Conservation (phyloP, 2,113 vertebrate genomes). For the Alouatta palliata region DNA sequence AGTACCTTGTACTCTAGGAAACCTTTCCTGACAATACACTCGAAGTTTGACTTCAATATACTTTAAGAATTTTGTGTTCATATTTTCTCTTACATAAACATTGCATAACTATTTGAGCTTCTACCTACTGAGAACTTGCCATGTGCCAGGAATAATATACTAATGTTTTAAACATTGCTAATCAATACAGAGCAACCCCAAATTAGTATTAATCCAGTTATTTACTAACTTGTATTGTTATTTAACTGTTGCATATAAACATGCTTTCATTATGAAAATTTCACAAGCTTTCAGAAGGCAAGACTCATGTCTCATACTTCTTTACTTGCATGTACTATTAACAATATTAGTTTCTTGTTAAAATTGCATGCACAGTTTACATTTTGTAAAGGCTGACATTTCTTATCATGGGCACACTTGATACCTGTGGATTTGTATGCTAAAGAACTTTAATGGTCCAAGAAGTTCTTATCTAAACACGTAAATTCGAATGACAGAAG, state of each 20-base stretch:
- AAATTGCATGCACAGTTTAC: background rate
- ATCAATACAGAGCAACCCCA: background rate
- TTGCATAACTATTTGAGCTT: background rate
- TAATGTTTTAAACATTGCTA: constrained; percentile 37
- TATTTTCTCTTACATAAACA: background rate
- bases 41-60: background rate
- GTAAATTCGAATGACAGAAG: constrained; percentile 56
- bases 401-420: background rate
- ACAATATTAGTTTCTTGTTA: constrained; percentile 3
- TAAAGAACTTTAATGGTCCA: constrained; percentile 30
- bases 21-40: background rate
- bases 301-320: background rate
- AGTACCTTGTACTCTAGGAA: background rate
- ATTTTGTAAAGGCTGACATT: constrained; percentile 11
- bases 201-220: background rate
- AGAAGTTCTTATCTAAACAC: constrained; percentile 35
- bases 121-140: background rate
- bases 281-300: constrained; percentile 20
- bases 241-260: constrained; percentile 15
- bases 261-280: constrained; percentile 9
- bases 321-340: background rate
- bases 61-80: background rate
- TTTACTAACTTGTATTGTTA: background rate
- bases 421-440: background rate
- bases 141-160: background rate